Conservation (phyloP, 2,888 invertebrate genomes). For the Sicus ferrugineus region DNA sequence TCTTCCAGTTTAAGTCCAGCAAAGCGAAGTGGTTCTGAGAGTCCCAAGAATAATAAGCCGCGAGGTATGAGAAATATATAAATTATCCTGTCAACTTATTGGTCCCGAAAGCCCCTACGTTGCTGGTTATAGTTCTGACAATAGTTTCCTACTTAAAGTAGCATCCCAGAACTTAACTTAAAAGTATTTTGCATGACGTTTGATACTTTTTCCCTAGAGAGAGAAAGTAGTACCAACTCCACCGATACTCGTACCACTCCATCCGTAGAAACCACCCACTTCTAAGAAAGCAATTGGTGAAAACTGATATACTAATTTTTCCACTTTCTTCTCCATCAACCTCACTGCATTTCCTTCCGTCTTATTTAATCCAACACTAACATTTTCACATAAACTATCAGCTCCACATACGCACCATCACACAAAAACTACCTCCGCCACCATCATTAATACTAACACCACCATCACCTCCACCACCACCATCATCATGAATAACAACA, state of each 20-base stretch:
- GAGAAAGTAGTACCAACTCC: not conserved
- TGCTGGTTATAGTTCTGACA: slow-evolving; percentile 40
- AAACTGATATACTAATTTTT: slow-evolving; percentile 19
- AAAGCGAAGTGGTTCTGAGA: slow-evolving; percentile 82
- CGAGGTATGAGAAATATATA: slow-evolving; percentile 70
- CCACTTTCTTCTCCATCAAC: slow-evolving; percentile 27
- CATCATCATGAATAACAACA: slow-evolving; percentile 37
- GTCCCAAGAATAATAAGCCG: slow-evolving; percentile 78
- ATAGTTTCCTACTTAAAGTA: not conserved
- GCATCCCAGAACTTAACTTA: not conserved
- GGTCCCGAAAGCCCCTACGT: slow-evolving; percentile 36
- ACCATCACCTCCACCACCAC: slow-evolving; percentile 34
- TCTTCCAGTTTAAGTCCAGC: slow-evolving; percentile 86
- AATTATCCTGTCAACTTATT: not conserved
- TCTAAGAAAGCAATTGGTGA: not conserved
- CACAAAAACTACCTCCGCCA: slow-evolving; percentile 25
- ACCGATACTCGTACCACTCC: not conserved
- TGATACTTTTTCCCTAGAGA: not conserved
- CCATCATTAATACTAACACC: slow-evolving; percentile 35
- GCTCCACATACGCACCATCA: slow-evolving; percentile 35
- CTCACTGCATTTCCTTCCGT: slow-evolving; percentile 24
- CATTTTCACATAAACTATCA: slow-evolving; percentile 15
- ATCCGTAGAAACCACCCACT: not conserved
- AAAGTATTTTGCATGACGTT: not conserved
- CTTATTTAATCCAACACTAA: slow-evolving; percentile 8